Evolutionary conservation across 1,140 invertebrate genomes (phyloP).

Genomic region (Drosophila murphyi): DNA sequence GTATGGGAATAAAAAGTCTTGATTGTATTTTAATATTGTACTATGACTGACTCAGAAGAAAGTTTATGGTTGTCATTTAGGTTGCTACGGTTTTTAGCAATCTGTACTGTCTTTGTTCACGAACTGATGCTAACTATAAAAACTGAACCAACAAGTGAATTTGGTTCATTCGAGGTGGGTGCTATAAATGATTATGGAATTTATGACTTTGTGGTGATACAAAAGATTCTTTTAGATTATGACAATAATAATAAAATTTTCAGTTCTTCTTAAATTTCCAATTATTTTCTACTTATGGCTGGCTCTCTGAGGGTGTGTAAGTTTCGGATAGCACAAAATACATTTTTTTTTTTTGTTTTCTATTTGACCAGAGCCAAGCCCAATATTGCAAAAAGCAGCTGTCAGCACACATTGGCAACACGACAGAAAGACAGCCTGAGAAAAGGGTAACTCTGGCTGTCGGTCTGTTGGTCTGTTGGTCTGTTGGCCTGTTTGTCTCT

Average conservation of each 20-base stretch:
- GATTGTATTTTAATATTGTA: conserved; percentile 9
- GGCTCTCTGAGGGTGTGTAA: conserved; percentile 22
- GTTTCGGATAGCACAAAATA: conserved; percentile 13
- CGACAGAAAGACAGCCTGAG: conserved; percentile 37
- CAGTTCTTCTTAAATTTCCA: conserved; percentile 6
- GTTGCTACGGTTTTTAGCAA: neutral
- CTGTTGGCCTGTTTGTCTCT: no score
- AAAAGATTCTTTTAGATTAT: no score
- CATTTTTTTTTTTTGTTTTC: conserved; percentile 22
- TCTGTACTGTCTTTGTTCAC: neutral
- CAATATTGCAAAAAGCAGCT: conserved; percentile 62
- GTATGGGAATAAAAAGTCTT: conserved; percentile 4
- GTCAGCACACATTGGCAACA: conserved; percentile 51
- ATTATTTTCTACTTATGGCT: conserved; percentile 9
- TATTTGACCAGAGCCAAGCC: conserved; percentile 58
- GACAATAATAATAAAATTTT: neutral
- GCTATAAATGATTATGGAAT: neutral
- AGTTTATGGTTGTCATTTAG: neutral
- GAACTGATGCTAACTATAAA: neutral
- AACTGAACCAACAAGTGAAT: neutral
- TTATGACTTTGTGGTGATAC: no score
- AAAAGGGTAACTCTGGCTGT: conserved; percentile 43
- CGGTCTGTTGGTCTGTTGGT: neutral
- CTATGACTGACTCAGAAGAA: neutral
- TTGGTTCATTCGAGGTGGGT: no score